These are phyloP conservation scores for Macrosteles quadrilineatus DNA, from an alignment of 1,140 invertebrate genomes.

Conservation along the genomic window DNA sequence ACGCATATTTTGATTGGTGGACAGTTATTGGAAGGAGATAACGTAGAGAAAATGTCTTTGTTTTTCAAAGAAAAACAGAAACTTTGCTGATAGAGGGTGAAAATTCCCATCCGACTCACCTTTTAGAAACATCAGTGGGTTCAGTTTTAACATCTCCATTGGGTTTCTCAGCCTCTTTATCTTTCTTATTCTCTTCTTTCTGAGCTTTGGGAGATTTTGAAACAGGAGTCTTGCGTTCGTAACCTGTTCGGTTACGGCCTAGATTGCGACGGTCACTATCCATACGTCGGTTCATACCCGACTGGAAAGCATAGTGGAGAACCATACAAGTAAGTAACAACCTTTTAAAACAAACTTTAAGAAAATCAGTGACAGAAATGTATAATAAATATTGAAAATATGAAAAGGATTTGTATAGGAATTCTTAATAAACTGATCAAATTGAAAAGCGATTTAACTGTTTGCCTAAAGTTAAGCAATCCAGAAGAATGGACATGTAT, in stretches of 20 bases:
- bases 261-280: neutral
- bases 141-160: slow-evolving; percentile 28
- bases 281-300: slow-evolving; percentile 29
- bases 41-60: too few species aligned
- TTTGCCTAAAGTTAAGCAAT: too few species aligned
- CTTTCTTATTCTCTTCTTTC: slow-evolving; percentile 24
- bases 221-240: slow-evolving; percentile 20
- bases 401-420: neutral
- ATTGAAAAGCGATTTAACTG: too few species aligned
- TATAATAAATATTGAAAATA: neutral
- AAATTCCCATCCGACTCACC: slow-evolving; percentile 2
- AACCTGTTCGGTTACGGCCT: slow-evolving; percentile 1
- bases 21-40: too few species aligned
- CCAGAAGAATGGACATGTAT: too few species aligned
- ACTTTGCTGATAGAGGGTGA: neutral
- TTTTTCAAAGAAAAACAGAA: slow-evolving; percentile 43
- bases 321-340: neutral
- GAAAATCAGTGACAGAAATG: slow-evolving; percentile 11
- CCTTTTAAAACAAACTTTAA: slow-evolving; percentile 2
- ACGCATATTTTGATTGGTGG: too few species aligned
- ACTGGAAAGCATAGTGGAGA: slow-evolving; percentile 28
- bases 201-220: slow-evolving; percentile 23
- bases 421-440: too few species aligned
- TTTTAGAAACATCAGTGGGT: slow-evolving; percentile 22
- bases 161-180: slow-evolving; percentile 30